Evolutionary conservation across 2,797 vertebrate species (phyloP), one percentile per base, ranked within the genome.

Genomic region (Falco rusticolus): DNA sequence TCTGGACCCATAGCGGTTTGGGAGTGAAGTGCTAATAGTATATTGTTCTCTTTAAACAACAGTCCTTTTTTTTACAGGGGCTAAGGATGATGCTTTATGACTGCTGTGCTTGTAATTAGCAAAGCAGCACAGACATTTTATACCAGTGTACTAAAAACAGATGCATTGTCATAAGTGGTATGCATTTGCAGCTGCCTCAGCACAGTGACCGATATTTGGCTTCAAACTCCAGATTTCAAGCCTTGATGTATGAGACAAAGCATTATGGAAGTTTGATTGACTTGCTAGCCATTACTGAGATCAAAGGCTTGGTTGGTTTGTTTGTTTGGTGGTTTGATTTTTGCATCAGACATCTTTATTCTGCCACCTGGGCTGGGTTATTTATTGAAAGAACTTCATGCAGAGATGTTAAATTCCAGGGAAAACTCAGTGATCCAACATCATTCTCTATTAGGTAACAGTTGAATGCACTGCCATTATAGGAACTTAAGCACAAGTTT

Each of bases 401-500:
- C 90, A 94, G 88, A 87, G 94, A 94, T 92, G 96, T 87, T 93
- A 94, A 95, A 91, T 96, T 95, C 88, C 74, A 90, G 90, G 74
- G 80, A 82, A 94, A 95, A 90, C 66, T 94, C 87, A 74, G 90
- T 64, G 91, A 95, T 95, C 93, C 91, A 89, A 37, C 95, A 87
- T 96, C 80, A 92, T 72, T 89, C 66, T 74, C 85, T 81, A 39
- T 93, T 94, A 93, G 84, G 87, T 53, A 89, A 84, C 85, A 90
- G 89, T 25, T 94, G 94, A 96, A 86, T 90, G 87, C 83, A 64
- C 69, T 94, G 77, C 91, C 66, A 47, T 81, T 79, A 45, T 43
- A 76, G 88, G 84, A 74, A 82, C 53, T 74, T 87, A 57, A 95
- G 64, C 75, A 87, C 29, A 53, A 93, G 68, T 92, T 94, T 96